phyloP scores from a whole-genome alignment of 2,113 vertebrate genomes.

The Panurus biarmicus region DNA sequence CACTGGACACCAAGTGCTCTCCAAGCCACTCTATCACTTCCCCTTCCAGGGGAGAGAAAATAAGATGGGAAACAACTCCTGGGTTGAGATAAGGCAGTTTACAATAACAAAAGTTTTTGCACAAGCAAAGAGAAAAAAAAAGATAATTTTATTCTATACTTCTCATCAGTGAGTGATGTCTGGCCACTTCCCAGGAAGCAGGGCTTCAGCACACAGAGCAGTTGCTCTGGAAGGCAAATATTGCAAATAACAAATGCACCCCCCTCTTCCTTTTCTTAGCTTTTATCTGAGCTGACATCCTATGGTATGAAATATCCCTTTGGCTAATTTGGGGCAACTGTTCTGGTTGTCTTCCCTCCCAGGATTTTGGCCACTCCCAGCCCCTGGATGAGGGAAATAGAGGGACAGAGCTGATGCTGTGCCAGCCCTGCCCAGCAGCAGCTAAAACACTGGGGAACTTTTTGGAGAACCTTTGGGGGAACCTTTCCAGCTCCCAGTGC shows the following conservation, averaged over 20 bases:
- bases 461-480: too few species aligned
- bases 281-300: background rate
- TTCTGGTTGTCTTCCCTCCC: background rate
- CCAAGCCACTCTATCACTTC: background rate
- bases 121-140: background rate
- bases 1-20: background rate
- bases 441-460: background rate
- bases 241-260: background rate
- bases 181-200: accelerated
- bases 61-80: background rate
- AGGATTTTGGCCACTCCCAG: background rate
- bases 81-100: background rate
- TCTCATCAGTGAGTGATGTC: background rate
- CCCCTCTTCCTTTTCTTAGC: background rate
- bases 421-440: background rate
- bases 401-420: background rate
- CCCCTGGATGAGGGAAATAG: background rate
- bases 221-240: background rate
- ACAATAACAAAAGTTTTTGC: background rate
- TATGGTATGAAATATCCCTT: background rate
- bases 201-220: background rate
- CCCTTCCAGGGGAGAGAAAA: background rate
- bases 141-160: background rate
- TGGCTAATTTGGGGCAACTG: background rate
- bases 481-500: background rate